phyloP scores from a whole-genome alignment of 2,888 invertebrate genomes.

The Phania funesta region DNA sequence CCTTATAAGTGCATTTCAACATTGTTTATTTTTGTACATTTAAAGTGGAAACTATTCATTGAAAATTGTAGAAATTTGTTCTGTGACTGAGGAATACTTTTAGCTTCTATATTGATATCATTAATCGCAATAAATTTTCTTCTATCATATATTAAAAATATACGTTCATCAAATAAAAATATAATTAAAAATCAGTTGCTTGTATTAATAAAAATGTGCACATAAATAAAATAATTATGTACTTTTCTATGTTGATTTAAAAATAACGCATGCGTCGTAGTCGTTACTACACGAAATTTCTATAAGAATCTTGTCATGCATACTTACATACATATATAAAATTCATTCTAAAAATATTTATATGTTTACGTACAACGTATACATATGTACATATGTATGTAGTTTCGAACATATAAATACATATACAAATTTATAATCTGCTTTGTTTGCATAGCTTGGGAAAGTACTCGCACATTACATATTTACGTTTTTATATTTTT shows the following conservation, averaged over 20 bases:
- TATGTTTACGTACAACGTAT: not conserved
- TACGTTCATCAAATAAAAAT: not conserved
- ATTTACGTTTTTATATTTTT: not conserved
- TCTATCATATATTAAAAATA: not conserved
- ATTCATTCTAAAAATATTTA: slow-evolving; percentile 50
- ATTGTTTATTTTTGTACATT: too few relatives aligned
- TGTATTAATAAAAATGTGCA: slow-evolving; percentile 51
- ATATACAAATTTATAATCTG: not conserved
- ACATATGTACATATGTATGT: not conserved
- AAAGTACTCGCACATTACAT: not conserved
- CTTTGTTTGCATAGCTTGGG: not conserved
- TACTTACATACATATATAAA: slow-evolving; percentile 18
- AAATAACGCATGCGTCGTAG: slow-evolving; percentile 57
- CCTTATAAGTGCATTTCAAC: too few relatives aligned
- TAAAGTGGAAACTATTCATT: too few relatives aligned
- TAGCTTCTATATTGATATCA: not conserved
- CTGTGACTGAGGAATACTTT: too few relatives aligned
- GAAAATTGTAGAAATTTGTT: too few relatives aligned
- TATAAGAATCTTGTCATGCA: slow-evolving; percentile 33
- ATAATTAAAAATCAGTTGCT: slow-evolving; percentile 54
- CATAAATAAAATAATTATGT: slow-evolving; percentile 23
- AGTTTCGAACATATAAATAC: not conserved
- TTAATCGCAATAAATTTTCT: not conserved
- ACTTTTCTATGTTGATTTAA: slow-evolving; percentile 17
- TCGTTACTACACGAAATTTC: slow-evolving; percentile 42